phyloP scores from a whole-genome alignment of 2,888 invertebrate genomes.

The Electrophaes corylata region DNA sequence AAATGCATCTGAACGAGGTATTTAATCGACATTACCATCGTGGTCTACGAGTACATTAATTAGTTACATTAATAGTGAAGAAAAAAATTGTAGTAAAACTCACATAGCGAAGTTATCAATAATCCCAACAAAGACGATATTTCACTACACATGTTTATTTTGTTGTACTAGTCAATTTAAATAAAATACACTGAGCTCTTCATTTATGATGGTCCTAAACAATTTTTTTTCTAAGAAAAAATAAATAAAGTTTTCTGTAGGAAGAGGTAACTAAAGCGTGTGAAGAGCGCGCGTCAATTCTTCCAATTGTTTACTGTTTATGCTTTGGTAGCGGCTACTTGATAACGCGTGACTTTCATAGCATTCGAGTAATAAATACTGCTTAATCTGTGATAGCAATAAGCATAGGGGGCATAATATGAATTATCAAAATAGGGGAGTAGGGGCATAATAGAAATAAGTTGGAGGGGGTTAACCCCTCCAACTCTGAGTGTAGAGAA shows the following conservation, averaged over 20 bases:
- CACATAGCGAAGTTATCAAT: conserved; percentile 37
- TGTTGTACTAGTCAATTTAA: not conserved
- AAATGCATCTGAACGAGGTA: no score
- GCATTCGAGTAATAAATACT: not conserved
- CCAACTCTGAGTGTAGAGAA: no score
- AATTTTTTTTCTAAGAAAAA: no score
- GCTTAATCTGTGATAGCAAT: not conserved
- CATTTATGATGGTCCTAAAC: not conserved
- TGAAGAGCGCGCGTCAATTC: conserved; percentile 13
- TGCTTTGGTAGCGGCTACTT: not conserved
- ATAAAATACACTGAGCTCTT: not conserved
- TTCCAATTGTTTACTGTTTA: conserved; percentile 18
- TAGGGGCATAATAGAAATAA: not conserved
- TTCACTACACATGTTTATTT: conserved; percentile 42
- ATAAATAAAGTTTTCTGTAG: no score
- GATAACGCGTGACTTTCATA: conserved; percentile 19
- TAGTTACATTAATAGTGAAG: not conserved
- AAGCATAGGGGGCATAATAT: not conserved
- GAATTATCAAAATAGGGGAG: not conserved
- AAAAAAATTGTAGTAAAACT: conserved; percentile 7
- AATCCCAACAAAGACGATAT: conserved; percentile 19
- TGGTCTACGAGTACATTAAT: no score
- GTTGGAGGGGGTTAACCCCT: no score
- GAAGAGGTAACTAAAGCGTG: no score
- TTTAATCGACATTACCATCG: not conserved